Base-by-base conservation (phyloP, 2,888 invertebrate genomes). In the Drosophila buzzatii region DNA sequence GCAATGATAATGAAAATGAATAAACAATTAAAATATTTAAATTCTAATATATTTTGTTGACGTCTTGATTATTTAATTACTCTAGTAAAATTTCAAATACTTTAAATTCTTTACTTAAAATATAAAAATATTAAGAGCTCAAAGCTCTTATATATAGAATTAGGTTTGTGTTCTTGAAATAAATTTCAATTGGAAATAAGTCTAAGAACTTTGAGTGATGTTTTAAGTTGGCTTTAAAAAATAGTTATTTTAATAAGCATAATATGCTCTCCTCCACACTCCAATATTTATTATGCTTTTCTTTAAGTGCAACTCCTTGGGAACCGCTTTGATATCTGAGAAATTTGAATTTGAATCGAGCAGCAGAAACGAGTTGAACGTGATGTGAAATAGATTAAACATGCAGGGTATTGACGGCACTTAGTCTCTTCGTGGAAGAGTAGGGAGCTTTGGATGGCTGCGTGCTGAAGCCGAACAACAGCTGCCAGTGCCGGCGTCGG, bases 391-490 rank as follows among this genome's bases (percentile, higher is more conserved):
- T 37, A 37, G 23, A 39, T 58, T 58, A 39, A 27, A 51, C 42
- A 7, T n/a, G 57, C 44, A 62, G 69, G 33, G 69, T 60, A 66
- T 68, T 39, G 16, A 35, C 33, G 20, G 53, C 35, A 53, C 41
- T 45, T 35, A 56, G 37, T 39, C 31, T 73, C 27, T 23, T 51
- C 10, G 39, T 65, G 37, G 37, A 16, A 58, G 16, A 20, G 47
- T 63, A 45, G 55, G 68, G 10, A 62, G 58, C 61, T 41, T 49
- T 70, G 76, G 55, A 8, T 59, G 56, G 57, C 52, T 70, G 65
- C 66, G 45, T 71, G 70, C 65, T 70, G 73, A 81, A 59, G 72
- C 58, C 60, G 56, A 55, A 68, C 60, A 79, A 76, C 83, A 82
- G 79, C 85, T 83, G 83, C 72, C 67, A 53, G 33, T 55, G 70